These are phyloP conservation scores for Trematocara zebra DNA, from an alignment of 2,113 vertebrate species.

Conservation along the genomic window DNA sequence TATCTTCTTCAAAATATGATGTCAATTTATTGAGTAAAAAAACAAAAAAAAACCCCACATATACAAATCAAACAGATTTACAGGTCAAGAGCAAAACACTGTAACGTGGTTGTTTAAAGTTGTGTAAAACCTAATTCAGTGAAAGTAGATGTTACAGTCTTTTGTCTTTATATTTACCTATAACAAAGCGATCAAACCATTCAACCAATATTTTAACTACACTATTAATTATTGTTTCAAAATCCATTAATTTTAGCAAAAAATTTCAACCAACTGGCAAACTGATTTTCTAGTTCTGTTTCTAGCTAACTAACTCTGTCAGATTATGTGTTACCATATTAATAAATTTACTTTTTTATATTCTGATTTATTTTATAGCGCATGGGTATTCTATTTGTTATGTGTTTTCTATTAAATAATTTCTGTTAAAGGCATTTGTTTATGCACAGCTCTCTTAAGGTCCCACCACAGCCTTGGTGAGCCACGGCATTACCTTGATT, in stretches of 20 bases:
- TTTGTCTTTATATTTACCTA: neutral
- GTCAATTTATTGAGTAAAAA: neutral
- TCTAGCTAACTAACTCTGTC: neutral
- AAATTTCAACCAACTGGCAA: rapidly evolving
- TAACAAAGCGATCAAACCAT: neutral
- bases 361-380: neutral
- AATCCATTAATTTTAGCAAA: neutral
- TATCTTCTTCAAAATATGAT: neutral
- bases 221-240: neutral
- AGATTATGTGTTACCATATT: neutral
- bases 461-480: no score
- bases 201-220: neutral
- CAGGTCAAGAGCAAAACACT: neutral
- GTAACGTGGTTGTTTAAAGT: neutral
- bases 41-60: rapidly evolving
- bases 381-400: neutral
- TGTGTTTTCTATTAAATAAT: neutral
- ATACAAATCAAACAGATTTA: neutral
- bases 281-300: neutral
- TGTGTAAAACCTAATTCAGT: neutral
- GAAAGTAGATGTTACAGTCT: neutral
- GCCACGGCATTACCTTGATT: neutral
- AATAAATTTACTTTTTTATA: neutral
- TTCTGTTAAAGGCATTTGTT: neutral
- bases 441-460: neutral